phyloP scores from a whole-genome alignment of 2,113 vertebrate species.

The Ictalurus furcatus region DNA sequence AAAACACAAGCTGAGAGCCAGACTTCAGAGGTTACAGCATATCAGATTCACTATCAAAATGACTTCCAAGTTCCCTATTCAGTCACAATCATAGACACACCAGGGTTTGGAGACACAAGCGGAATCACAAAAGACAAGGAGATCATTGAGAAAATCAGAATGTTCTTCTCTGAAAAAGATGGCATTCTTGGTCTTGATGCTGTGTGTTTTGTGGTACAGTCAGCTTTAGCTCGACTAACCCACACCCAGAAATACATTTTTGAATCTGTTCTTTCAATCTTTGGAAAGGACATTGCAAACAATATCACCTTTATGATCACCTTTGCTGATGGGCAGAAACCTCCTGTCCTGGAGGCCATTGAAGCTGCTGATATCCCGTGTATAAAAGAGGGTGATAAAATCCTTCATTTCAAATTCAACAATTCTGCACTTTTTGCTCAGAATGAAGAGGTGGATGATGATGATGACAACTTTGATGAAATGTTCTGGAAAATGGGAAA shows the following conservation, averaged over 20 bases:
- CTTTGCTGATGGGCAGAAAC: constrained; percentile 54
- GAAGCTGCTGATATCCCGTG: constrained; percentile 45
- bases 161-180: constrained; percentile 41
- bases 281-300: constrained; percentile 59
- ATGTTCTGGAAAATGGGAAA: constrained; percentile 45
- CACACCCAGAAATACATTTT: constrained; percentile 55
- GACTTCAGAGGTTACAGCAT: constrained; percentile 55
- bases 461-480: constrained; percentile 42
- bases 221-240: constrained; percentile 50
- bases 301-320: constrained; percentile 57
- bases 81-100: constrained; percentile 63
- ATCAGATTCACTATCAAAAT: constrained; percentile 47
- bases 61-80: constrained; percentile 49
- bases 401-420: constrained; percentile 59
- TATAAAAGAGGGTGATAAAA: constrained; percentile 14
- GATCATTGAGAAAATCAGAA: constrained; percentile 45
- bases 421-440: constrained; percentile 51
- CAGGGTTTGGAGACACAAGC: constrained; percentile 60
- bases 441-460: constrained; percentile 21
- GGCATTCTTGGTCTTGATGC: constrained; percentile 53
- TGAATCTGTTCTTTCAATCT: constrained; percentile 57
- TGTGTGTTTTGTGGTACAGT: constrained; percentile 60
- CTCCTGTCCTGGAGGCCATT: constrained; percentile 52
- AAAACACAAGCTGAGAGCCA: constrained; percentile 60
- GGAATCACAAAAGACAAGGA: constrained; percentile 49